Conservation (phyloP, 2,797 vertebrate genomes). For the Sardinella longiceps region DNA sequence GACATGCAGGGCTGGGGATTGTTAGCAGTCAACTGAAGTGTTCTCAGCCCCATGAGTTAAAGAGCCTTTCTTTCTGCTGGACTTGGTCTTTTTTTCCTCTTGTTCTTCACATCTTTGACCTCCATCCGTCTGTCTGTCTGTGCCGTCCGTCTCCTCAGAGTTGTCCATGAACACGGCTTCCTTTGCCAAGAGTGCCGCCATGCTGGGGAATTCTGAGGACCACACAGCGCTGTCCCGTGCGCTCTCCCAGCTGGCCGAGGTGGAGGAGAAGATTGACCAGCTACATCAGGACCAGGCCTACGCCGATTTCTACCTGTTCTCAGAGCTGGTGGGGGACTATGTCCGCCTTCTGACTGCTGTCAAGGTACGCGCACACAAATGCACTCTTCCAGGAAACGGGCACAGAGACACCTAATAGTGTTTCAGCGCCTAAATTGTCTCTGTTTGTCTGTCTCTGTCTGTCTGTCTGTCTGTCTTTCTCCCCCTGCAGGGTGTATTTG, state of each 20-base stretch:
- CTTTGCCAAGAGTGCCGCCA: constrained; percentile 96
- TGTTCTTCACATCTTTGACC: neutral
- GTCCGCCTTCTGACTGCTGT: constrained; percentile 92
- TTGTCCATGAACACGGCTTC: constrained; percentile 91
- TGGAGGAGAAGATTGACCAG: constrained; percentile 96
- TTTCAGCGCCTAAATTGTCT: neutral
- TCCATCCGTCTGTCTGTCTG: neutral
- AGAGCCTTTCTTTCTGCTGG: too few relatives aligned
- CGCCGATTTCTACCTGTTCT: constrained; percentile 92
- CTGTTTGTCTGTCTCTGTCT: neutral
- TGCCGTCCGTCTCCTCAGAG: constrained; percentile 77
- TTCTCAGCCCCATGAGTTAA: too few relatives aligned
- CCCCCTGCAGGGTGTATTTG: constrained; percentile 86
- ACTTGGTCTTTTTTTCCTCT: neutral
- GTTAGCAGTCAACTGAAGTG: too few relatives aligned
- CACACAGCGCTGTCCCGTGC: constrained; percentile 94
- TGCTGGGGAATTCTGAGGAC: constrained; percentile 98
- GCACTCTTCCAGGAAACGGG: neutral
- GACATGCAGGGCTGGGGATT: too few relatives aligned
- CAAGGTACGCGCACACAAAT: constrained; percentile 77
- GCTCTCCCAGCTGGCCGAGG: constrained; percentile 94
- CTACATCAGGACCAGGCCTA: constrained; percentile 95
- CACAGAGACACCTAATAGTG: neutral
- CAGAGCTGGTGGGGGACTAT: constrained; percentile 93
- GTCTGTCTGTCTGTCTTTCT: neutral